Evolutionary conservation across 2,113 vertebrate species (phyloP).

Genomic region (Myxocyprinus asiaticus): DNA sequence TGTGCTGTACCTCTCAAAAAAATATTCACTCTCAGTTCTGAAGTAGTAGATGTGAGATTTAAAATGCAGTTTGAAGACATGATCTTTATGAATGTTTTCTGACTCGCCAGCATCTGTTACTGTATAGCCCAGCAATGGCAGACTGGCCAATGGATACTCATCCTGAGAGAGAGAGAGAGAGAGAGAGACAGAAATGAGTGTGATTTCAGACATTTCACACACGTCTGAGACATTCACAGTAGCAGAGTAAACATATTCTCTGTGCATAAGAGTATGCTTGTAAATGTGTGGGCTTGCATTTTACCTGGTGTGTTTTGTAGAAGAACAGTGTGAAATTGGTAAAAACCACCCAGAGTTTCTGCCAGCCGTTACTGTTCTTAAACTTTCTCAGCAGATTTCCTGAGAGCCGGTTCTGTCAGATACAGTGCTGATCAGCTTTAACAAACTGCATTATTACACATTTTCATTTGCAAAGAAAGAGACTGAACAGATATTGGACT

Average conservation of each 20-base stretch:
- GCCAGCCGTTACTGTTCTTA: slow-evolving; percentile 99
- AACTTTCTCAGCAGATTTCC: slow-evolving; percentile 96
- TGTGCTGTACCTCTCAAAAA: slow-evolving; percentile 85
- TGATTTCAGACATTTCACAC: slow-evolving; percentile 58
- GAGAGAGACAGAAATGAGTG: background rate
- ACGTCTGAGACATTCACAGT: slow-evolving; percentile 45
- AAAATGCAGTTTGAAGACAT: slow-evolving; percentile 98
- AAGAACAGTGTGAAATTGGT: slow-evolving; percentile 99
- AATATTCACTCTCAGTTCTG: slow-evolving; percentile 95
- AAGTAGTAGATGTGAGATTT: slow-evolving; percentile 99
- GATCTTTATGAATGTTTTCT: slow-evolving; percentile 97
- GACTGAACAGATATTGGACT: slow-evolving; percentile 59
- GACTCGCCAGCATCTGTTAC: slow-evolving; percentile 90
- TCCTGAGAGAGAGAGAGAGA: slow-evolving; percentile 74
- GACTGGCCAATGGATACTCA: slow-evolving; percentile 94
- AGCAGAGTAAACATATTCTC: slow-evolving; percentile 11
- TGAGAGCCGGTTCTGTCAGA: slow-evolving; percentile 91
- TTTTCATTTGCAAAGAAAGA: background rate
- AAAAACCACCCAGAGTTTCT: slow-evolving; percentile 99
- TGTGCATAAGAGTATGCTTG: background rate
- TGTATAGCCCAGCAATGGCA: slow-evolving; percentile 93
- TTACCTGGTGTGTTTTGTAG: slow-evolving; percentile 98
- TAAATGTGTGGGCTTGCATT: background rate
- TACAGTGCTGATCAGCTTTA: background rate
- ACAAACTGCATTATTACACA: background rate